Evolutionary conservation across 2,113 vertebrate genomes (phyloP).

Genomic region (Nothocercus julius): DNA sequence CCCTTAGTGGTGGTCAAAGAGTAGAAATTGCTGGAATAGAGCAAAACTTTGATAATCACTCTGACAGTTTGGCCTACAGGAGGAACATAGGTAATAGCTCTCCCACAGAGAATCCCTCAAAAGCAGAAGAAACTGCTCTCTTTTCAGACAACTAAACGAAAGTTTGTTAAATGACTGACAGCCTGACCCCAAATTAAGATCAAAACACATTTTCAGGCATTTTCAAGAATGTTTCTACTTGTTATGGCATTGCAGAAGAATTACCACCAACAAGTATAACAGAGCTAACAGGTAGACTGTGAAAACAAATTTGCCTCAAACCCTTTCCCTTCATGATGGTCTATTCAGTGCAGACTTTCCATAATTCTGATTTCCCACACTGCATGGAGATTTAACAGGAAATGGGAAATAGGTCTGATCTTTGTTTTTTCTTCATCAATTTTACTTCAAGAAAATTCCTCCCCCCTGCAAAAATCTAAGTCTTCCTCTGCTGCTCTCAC

Average conservation of each 20-base stretch:
- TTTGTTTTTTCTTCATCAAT: conserved; percentile 6
- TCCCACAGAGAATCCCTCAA: not conserved
- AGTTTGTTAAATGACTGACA: not conserved
- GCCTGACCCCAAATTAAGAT: not conserved
- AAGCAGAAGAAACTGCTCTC: not conserved
- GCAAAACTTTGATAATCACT: not conserved
- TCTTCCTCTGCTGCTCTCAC: conserved; percentile 23
- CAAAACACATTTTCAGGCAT: not conserved
- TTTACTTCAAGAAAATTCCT: not conserved
- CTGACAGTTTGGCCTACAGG: not conserved
- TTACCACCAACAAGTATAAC: not conserved
- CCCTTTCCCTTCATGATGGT: not conserved
- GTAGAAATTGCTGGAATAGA: not conserved
- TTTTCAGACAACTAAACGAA: not conserved
- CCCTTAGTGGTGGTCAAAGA: not conserved
- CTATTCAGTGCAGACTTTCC: not conserved
- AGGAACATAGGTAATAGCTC: not conserved
- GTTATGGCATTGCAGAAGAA: not conserved
- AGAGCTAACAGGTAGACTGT: not conserved
- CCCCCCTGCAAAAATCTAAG: not conserved
- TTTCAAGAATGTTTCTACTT: not conserved
- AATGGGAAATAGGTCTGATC: conserved; percentile 11
- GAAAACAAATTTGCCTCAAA: not conserved
- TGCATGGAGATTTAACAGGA: not conserved
- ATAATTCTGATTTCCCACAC: not conserved